phyloP scores from a whole-genome alignment of 2,113 vertebrate genomes.

The Pagrus major region DNA sequence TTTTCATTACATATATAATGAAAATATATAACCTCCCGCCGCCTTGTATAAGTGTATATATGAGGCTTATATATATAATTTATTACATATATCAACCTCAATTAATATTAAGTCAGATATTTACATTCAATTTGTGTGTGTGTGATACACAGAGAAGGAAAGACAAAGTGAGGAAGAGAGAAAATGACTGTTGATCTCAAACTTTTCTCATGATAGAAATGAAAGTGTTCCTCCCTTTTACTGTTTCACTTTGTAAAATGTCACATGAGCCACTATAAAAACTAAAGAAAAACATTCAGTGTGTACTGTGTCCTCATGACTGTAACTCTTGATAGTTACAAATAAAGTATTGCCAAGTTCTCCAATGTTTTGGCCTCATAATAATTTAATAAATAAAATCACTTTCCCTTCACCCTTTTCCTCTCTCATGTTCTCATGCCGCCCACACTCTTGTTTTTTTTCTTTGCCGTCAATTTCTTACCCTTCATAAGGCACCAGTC shows the following conservation, averaged over 20 bases:
- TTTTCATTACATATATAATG: constrained; percentile 83
- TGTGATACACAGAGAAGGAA: constrained; percentile 50
- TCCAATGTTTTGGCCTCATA: constrained; percentile 61
- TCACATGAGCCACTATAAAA: constrained; percentile 33
- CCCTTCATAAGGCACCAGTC: constrained; percentile 83
- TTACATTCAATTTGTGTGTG: constrained; percentile 85
- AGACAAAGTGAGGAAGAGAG: constrained; percentile 55
- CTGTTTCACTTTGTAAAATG: constrained; percentile 39
- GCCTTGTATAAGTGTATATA: constrained; percentile 74
- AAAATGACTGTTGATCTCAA: constrained; percentile 34
- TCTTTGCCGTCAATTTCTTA: constrained; percentile 51
- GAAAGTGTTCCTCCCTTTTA: constrained; percentile 25
- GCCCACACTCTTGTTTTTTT: constrained; percentile 5
- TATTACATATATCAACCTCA: constrained; percentile 76
- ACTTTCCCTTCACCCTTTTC: constrained; percentile 16
- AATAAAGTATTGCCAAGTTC: constrained; percentile 69
- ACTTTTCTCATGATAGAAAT: constrained; percentile 39
- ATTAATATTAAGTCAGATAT: constrained; percentile 85
- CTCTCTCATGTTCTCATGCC: constrained; percentile 6
- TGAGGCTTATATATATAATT: constrained; percentile 67
- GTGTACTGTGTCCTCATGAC: constrained; percentile 38
- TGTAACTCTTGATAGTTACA: constrained; percentile 55
- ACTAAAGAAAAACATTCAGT: constrained; percentile 62
- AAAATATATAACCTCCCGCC: constrained; percentile 78
- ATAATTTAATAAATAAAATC: constrained; percentile 46